Conservation (phyloP, 2,113 vertebrate species). For the Sylvilagus bachmani region DNA sequence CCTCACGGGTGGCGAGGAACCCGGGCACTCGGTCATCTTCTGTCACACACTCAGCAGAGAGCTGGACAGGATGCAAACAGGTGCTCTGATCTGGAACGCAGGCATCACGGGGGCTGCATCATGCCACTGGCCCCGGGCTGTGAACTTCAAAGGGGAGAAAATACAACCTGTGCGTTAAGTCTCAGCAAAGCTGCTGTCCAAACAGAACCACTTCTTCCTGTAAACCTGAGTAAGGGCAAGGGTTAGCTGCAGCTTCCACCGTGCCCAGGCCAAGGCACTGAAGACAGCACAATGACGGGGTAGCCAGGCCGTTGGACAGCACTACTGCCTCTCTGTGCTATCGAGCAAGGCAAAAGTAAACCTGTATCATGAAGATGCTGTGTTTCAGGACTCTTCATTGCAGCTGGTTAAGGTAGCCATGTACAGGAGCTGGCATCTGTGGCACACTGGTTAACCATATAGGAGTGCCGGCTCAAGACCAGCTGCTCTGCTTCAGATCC, state of each 20-base stretch:
- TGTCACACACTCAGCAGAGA: too few species aligned
- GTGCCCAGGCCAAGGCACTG: not conserved
- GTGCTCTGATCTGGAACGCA: too few species aligned
- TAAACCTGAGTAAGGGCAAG: not conserved
- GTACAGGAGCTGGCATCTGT: too few species aligned
- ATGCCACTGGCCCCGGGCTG: too few species aligned
- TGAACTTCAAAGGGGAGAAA: not conserved
- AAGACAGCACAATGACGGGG: not conserved
- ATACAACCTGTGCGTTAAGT: rapidly evolving
- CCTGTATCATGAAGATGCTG: not conserved
- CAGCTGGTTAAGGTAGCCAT: not conserved
- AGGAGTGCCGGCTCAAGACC: too few species aligned
- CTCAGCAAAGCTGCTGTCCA: not conserved
- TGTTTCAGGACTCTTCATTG: not conserved
- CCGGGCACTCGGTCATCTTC: too few species aligned
- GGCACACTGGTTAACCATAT: too few species aligned
- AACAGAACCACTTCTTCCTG: not conserved
- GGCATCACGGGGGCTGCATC: too few species aligned
- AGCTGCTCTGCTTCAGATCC: too few species aligned
- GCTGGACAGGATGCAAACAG: too few species aligned
- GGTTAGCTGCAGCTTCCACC: not conserved
- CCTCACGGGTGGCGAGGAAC: too few species aligned
- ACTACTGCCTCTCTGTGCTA: not conserved
- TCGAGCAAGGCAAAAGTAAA: not conserved
- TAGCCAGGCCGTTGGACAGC: not conserved